A percentile compares a stretch with the other conserved stretches of the same genome.
These are phyloP conservation scores for Dolichomitus sp. DNA, from an alignment of 2,888 invertebrate species.

Conservation along the genomic window DNA sequence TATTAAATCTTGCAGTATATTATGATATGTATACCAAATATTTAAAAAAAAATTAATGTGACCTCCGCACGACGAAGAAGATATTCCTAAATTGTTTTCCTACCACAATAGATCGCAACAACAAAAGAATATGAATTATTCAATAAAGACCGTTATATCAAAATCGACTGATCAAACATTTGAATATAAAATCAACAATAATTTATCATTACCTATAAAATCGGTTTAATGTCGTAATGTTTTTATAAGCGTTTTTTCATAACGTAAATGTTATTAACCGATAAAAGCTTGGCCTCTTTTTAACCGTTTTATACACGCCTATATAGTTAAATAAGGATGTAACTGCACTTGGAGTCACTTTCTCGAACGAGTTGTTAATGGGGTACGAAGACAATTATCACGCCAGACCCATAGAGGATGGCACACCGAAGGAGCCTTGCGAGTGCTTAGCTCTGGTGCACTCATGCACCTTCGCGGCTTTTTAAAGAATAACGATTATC, in stretches of 20 bases:
- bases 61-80: too few species aligned
- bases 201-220: neutral
- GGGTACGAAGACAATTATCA: conserved; percentile 53
- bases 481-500: conserved; percentile 65
- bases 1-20: too few species aligned
- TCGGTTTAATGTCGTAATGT: neutral
- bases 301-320: neutral
- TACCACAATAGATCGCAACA: too few species aligned
- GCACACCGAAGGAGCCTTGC: neutral
- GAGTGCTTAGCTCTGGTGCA: conserved; percentile 5
- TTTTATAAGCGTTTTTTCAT: neutral
- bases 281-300: neutral
- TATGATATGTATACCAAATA: too few species aligned
- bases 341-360: conserved; percentile 40
- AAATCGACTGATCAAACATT: neutral
- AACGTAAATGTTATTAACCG: neutral
- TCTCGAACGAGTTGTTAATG: conserved; percentile 52
- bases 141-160: neutral
- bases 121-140: too few species aligned
- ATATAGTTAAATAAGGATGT: conserved; percentile 1
- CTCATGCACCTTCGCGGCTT: conserved; percentile 25
- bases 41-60: too few species aligned
- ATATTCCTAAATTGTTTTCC: too few species aligned
- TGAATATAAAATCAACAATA: neutral
- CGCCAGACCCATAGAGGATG: neutral